Evolutionary conservation across 1,140 invertebrate species (phyloP), one percentile per base, ranked within the genome.

Genomic region (Diuraphis noxia): DNA sequence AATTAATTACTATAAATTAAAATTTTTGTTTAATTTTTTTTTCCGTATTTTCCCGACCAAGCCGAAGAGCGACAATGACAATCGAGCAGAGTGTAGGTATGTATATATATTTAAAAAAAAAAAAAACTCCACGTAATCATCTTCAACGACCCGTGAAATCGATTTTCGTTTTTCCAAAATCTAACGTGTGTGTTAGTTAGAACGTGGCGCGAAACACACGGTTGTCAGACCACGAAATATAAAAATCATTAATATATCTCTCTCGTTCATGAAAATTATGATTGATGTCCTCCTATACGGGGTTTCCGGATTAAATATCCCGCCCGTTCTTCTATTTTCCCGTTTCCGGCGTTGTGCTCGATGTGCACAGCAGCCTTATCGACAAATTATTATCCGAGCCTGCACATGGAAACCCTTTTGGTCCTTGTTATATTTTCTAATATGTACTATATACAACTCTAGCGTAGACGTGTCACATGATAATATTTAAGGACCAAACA

Each of bases 1-100:
- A n/a, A 52, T 88, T 88, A 49, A 88, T 88, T 88, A 88, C 63
- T 88, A 88, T 88, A 63, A 88, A 88, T 88, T 88, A 40, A 63
- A 88, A 88, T 63, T 88, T 88, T 41, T 81, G 36, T 40, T 38
- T 81, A 40, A 38, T 81, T 84, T 84, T 41, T 85, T 46, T 49
- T 13, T 52, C 21, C 49, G 1, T 21, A 49, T 36, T 30, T 87
- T 87, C 30, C 38, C 85, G 21, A 56, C 46, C 36, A 34, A 30
- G 34, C 13, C 85, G 5, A 88, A 85, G 63, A 88, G 86, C 49
- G 63, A 88, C 86, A 88, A 40, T 88, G 86, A 63, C 38, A n/a
- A 36, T 19, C 46, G 13, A 36, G 52, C 19, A 23, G 34, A 23
- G 40, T 43, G 9, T n/a, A 5, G 0, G 21, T 36, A 9, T 34